Evolutionary conservation across 2,888 invertebrate species (phyloP).

Genomic region (Acronicta psi): DNA sequence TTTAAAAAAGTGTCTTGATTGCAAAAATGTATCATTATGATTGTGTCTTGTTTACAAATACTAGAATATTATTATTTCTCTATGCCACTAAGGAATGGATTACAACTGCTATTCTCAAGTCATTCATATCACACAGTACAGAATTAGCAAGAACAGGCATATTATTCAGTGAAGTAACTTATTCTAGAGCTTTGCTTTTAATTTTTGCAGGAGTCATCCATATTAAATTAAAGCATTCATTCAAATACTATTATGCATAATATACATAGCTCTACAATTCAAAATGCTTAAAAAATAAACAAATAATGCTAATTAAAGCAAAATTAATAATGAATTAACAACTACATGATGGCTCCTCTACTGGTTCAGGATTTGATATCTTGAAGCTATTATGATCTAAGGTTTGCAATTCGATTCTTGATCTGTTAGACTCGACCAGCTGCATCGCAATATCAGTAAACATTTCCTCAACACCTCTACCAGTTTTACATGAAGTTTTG

Average conservation of each 20-base stretch:
- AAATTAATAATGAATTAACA: conserved; percentile 68
- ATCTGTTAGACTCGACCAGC: conserved; percentile 93
- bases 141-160: conserved; percentile 33
- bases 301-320: conserved; percentile 41
- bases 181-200: conserved; percentile 14
- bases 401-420: conserved; percentile 94
- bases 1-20: no score
- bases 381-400: conserved; percentile 94
- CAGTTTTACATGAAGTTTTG: conserved; percentile 96
- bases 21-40: no score
- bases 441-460: conserved; percentile 96
- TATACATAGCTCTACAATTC: conserved; percentile 3
- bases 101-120: no score
- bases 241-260: conserved; percentile 22
- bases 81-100: no score
- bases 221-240: conserved; percentile 33
- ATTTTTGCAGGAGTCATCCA: conserved; percentile 7
- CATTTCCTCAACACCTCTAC: conserved; percentile 96
- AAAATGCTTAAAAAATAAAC: conserved; percentile 23
- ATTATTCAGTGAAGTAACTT: conserved; percentile 8
- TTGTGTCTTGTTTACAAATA: no score
- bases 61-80: no score
- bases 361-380: conserved; percentile 90
- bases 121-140: no score
- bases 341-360: conserved; percentile 84